phyloP scores from a whole-genome alignment of 2,797 vertebrate genomes.

The Argentina silus region DNA sequence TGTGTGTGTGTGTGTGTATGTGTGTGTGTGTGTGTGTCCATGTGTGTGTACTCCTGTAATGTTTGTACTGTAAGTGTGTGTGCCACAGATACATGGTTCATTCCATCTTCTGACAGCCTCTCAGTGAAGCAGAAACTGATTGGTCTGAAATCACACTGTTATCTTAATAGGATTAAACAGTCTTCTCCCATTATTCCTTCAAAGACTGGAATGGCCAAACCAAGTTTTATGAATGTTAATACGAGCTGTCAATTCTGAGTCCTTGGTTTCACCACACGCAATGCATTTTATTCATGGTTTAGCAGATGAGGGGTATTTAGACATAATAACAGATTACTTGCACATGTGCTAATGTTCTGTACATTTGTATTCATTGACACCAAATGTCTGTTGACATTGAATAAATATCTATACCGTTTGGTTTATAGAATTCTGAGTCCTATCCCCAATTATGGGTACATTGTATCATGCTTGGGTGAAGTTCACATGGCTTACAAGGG shows the following conservation, averaged over 20 bases:
- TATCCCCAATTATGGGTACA: too few relatives aligned
- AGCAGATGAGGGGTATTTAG: neutral
- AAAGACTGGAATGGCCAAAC: constrained; percentile 35
- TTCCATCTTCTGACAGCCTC: constrained; percentile 40
- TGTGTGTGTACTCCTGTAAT: neutral
- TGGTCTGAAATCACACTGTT: constrained; percentile 37
- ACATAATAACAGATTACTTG: neutral
- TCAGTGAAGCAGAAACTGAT: constrained; percentile 35
- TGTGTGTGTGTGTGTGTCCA: constrained; percentile 26
- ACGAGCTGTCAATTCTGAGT: constrained; percentile 42
- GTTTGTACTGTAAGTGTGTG: neutral
- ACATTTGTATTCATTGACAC: too few relatives aligned
- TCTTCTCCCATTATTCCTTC: constrained; percentile 47
- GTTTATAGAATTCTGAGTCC: too few relatives aligned
- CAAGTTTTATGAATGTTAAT: constrained; percentile 46
- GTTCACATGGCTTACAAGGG: too few relatives aligned
- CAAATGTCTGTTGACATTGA: too few relatives aligned
- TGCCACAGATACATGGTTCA: constrained; percentile 27
- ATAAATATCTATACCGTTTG: too few relatives aligned
- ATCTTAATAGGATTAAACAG: constrained; percentile 57
- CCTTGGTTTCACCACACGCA: constrained; percentile 9
- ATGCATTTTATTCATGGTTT: constrained; percentile 38
- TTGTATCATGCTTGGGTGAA: too few relatives aligned
- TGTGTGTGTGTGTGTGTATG: neutral
- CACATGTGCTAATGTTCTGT: neutral